Base-by-base conservation (phyloP, 2,888 invertebrate genomes). In the Selenia dentaria region DNA sequence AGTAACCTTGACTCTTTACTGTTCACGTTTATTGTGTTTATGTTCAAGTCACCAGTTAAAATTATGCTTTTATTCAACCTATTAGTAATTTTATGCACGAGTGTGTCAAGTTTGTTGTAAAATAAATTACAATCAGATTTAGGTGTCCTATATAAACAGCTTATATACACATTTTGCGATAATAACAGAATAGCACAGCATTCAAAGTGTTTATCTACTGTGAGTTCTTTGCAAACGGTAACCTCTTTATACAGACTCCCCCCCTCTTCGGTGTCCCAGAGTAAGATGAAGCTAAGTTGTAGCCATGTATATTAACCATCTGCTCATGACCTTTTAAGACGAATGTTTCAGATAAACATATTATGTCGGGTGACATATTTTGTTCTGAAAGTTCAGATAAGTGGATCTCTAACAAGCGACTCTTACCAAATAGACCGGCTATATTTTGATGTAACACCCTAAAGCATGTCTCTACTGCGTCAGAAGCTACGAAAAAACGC, bases 331-430 rank as follows among this genome's bases (percentile, higher is more conserved):
- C 32, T 6, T 6, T 32, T 1, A 10, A 11, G 18, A 32, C 9
- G 10, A 32, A 32, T 6, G 32, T 32, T 10, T 32, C 32, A n/a
- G 32, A 32, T n/a, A n/a, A n/a, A n/a, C n/a, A n/a, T n/a, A n/a
- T n/a, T n/a, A n/a, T n/a, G n/a, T n/a, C n/a, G n/a, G n/a, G n/a
- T n/a, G n/a, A n/a, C n/a, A n/a, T n/a, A n/a, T n/a, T n/a, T n/a
- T n/a, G n/a, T n/a, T n/a, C n/a, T n/a, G n/a, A n/a, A n/a, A n/a
- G n/a, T n/a, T n/a, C n/a, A n/a, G n/a, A n/a, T n/a, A n/a, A n/a
- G n/a, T n/a, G n/a, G n/a, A n/a, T n/a, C n/a, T n/a, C n/a, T n/a
- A n/a, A n/a, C n/a, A n/a, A n/a, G n/a, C n/a, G n/a, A n/a, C n/a
- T n/a, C n/a, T n/a, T n/a, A n/a, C n/a, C n/a, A n/a, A n/a, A n/a